Base-by-base conservation (phyloP, 2,888 invertebrate genomes). In the Meiosimyza platycephala region DNA sequence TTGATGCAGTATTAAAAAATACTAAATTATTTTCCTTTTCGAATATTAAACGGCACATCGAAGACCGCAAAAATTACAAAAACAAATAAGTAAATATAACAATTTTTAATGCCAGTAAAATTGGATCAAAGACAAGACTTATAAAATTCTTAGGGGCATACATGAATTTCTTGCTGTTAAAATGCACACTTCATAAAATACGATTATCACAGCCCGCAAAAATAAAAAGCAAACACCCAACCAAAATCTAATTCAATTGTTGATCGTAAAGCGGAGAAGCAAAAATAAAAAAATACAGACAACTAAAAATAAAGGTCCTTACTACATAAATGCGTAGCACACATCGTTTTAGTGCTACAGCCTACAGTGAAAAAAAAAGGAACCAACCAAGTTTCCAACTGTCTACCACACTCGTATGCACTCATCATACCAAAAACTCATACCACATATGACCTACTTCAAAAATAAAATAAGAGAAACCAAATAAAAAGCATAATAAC, bases 101-200 rank as follows among this genome's bases (percentile, higher is more conserved):
- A 40, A 40, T 40, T 6, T 40, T 40, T 40, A 40, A 40, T 40
- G 9, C 40, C 40, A 40, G 40, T 40, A 1, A 40, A 40, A 40
- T 40, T 40, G 40, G 40, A 40, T 40, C 40, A 40, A 40, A 40
- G 4, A 40, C 40, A 7, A 40, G 40, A 40, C 40, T 40, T 9
- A 40, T 40, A 40, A 40, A 40, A 40, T 40, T 40, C 40, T 40
- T 40, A 7, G 40, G 9, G 40, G 40, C 40, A 40, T 40, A 4
- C 40, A 40, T 40, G 40, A 40, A 40, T 9, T 40, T 40, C 6
- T 9, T 40, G 40, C 40, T 40, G 40, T 9, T 9, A 40, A 40
- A 66, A 66, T 54, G 7, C 40, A 50, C 52, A 66, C 66, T 57
- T 68, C 57, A 68, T 68, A 50, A 68, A 68, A 68, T 68, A 22